Percentiles rank a stretch among this genome's conserved stretches.
Evolutionary conservation across 1,140 invertebrate species (phyloP).

Genomic region (Euura lappo): DNA sequence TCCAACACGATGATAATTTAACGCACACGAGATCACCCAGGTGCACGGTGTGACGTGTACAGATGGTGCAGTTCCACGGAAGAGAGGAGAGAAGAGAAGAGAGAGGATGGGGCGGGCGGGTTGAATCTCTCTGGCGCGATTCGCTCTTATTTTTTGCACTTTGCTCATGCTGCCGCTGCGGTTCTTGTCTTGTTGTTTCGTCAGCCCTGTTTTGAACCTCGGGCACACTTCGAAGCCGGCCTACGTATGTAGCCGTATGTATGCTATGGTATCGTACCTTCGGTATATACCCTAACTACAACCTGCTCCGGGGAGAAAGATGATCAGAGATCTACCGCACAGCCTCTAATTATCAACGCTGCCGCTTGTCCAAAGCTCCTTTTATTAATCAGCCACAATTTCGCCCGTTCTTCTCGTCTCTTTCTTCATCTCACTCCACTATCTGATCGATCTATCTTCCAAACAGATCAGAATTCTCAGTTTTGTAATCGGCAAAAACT

Average conservation of each 20-base stretch:
- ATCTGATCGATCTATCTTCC: background rate
- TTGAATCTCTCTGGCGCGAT: background rate
- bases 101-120: background rate
- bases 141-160: conserved; percentile 5
- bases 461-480: no score
- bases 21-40: conserved; percentile 6
- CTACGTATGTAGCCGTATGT: background rate
- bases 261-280: no score
- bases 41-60: background rate
- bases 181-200: background rate
- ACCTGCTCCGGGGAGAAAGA: background rate
- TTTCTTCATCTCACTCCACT: background rate
- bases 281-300: background rate
- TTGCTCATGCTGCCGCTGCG: background rate
- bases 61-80: background rate
- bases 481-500: background rate
- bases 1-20: conserved; percentile 1
- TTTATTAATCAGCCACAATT: background rate
- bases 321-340: conserved; percentile 6
- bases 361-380: background rate
- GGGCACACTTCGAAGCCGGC: background rate
- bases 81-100: no score
- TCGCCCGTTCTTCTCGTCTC: background rate
- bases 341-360: background rate
- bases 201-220: background rate